A percentile compares a stretch with the other conserved stretches of the same genome.
Conservation (phyloP, 2,113 vertebrate species). For the Malurus melanocephalus region DNA sequence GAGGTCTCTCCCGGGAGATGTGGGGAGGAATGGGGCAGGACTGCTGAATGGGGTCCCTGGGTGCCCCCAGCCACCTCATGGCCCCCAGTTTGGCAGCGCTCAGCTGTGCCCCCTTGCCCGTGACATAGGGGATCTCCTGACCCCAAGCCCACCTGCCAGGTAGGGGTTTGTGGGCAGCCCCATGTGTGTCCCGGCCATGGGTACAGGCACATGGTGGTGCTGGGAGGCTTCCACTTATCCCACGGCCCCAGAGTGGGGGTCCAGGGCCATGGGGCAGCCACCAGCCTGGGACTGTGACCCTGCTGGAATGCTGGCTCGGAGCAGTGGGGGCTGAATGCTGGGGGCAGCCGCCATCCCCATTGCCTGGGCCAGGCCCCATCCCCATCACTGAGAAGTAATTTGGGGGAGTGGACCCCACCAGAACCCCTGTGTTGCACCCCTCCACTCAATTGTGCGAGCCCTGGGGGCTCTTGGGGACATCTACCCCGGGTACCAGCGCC, state of each 20-base stretch:
- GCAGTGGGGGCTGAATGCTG: fast-evolving
- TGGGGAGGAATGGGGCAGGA: background rate
- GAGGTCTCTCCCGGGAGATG: background rate
- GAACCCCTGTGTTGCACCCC: background rate
- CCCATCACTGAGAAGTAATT: background rate
- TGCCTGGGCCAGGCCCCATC: background rate
- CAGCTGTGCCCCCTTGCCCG: background rate
- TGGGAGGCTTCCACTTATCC: background rate
- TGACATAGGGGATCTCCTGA: background rate
- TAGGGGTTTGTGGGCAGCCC: background rate
- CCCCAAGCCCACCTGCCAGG: background rate
- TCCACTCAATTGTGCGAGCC: background rate
- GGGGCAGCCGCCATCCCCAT: background rate
- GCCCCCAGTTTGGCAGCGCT: fast-evolving
- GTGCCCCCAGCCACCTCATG: background rate
- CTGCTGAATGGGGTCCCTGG: no score
- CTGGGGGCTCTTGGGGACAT: background rate
- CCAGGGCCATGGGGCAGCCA: background rate
- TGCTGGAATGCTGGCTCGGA: background rate
- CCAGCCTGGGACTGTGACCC: background rate
- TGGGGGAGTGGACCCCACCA: no score
- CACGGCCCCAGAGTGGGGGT: fast-evolving
- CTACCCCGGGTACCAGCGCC: background rate
- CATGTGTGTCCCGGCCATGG: background rate
- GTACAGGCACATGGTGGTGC: background rate